Evolutionary conservation across 1,140 invertebrate genomes (phyloP), one percentile per base, ranked within the genome.

Genomic region (Drosophila nebulosa): DNA sequence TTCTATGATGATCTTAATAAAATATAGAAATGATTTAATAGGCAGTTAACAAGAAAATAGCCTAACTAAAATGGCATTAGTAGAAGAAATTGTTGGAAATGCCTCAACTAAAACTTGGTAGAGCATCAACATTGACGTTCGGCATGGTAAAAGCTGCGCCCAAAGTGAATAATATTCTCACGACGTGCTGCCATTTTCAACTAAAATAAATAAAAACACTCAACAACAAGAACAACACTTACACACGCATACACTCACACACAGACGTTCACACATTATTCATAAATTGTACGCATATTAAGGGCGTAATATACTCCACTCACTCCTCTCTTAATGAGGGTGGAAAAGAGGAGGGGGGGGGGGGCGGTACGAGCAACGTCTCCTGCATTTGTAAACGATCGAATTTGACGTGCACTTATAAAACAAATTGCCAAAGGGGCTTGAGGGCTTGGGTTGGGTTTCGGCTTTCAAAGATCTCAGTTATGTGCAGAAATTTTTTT

Each of bases 171-270:
- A 88, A 88, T 88, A 88, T 66, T 71, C 63, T 65, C 72, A 68
- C 71, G 83, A 88, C 83, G 83, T 88, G 83, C 78, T 79, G 75
- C 74, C 78, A 88, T 88, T 88, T 83, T 55, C 58, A 75, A 81
- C 74, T 81, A 83, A 88, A 81, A 88, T 74, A 88, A 81, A 74
- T 83, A 85, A 58, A 79, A 70, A 78, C 55, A 85, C 52, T 64
- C 53, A 64, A 61, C 21, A 46, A 64, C 36, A 39, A 36, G 12
- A 39, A 46, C 16, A 26, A 46, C 18, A 64, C 24, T 4, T n/a
- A 30, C 4, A 50, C 9, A 32, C 27, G 9, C 35, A 27, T 18
- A 62, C 16, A 53, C n/a, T 39, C 24, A 64, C 22, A 56, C 58
- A 58, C 32, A 58, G 16, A 21, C 55, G 51, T 68, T 68, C 56